Evolutionary conservation across 2,797 vertebrate genomes (phyloP).

Genomic region (Pelochelys cantorii): DNA sequence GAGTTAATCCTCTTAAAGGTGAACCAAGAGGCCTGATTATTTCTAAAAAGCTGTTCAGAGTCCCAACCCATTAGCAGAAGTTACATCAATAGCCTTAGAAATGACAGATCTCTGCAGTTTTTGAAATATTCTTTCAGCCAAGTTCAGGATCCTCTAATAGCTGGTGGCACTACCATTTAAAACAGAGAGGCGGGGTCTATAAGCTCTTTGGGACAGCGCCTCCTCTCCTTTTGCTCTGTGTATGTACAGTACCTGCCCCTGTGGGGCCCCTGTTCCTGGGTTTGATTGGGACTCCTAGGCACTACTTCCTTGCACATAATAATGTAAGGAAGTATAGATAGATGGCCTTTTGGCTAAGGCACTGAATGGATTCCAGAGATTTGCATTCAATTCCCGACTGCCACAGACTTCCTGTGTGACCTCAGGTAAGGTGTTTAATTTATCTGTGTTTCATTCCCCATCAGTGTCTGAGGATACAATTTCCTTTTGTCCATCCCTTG

Average conservation of each 20-base stretch:
- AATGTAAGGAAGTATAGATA: neutral
- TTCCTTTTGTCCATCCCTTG: neutral
- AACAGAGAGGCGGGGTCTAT: neutral
- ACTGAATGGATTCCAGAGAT: neutral
- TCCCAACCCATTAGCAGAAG: neutral
- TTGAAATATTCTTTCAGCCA: neutral
- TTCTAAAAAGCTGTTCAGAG: neutral
- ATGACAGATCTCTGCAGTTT: accelerated
- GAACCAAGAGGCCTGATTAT: neutral
- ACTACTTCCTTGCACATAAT: too few species aligned
- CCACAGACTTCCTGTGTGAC: neutral
- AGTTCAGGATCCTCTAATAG: neutral
- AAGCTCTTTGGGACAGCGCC: neutral
- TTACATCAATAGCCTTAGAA: accelerated
- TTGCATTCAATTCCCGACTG: neutral
- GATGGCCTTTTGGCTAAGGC: neutral
- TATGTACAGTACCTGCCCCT: neutral
- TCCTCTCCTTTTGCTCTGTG: neutral
- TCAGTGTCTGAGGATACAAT: neutral
- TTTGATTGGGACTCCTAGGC: neutral
- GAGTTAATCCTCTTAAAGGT: neutral
- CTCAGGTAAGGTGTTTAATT: neutral
- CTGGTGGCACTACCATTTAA: neutral
- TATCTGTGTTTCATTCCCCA: neutral
- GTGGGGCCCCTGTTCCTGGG: neutral